These are phyloP conservation scores for Thermophis baileyi DNA, from an alignment of 2,113 vertebrate genomes.

Conservation along the genomic window DNA sequence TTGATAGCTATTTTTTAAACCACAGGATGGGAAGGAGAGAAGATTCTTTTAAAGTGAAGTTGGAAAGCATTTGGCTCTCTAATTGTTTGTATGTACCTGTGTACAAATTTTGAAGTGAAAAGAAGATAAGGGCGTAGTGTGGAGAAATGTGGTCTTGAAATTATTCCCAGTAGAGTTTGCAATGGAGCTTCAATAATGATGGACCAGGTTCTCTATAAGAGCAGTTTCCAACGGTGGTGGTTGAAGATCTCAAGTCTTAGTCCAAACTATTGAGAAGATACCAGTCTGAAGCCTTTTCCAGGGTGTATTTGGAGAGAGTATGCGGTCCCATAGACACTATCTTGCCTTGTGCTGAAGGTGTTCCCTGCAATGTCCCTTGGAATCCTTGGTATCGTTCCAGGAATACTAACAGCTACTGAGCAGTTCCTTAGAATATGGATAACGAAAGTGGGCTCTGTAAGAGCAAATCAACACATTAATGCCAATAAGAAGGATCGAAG, in stretches of 20 bases:
- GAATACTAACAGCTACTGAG: neutral
- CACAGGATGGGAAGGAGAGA: neutral
- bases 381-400: neutral
- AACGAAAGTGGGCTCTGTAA: neutral
- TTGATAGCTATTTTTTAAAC: constrained; percentile 28
- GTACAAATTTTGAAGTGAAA: neutral
- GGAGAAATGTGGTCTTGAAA: neutral
- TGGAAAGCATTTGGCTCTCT: neutral
- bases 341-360: neutral
- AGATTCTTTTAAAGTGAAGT: neutral
- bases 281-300: neutral
- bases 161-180: neutral
- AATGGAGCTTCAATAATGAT: neutral
- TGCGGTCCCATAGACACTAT: neutral
- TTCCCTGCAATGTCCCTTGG: neutral
- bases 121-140: neutral
- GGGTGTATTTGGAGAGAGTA: neutral
- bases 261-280: too few species aligned
- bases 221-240: neutral
- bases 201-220: neutral
- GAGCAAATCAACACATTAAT: neutral
- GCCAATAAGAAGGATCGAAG: neutral
- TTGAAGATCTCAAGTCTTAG: neutral
- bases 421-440: neutral
- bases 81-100: neutral